Conservation (phyloP, 2,797 vertebrate species). For the Coendou prehensilis region DNA sequence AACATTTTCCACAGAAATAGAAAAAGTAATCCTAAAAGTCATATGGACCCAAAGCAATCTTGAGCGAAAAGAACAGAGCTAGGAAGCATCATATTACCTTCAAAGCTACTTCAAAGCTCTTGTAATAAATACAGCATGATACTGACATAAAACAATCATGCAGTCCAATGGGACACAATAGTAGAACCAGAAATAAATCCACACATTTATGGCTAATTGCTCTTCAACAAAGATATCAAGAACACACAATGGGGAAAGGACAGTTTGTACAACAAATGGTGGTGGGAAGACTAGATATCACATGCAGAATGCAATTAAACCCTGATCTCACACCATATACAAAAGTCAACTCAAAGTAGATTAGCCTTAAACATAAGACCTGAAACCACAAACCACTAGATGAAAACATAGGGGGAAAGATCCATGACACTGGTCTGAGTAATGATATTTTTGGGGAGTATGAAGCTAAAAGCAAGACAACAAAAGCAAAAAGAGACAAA, state of each 20-base stretch:
- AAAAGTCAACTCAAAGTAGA: not conserved
- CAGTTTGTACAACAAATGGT: not conserved
- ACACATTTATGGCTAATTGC: not conserved
- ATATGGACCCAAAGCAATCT: not conserved
- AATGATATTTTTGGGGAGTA: not conserved
- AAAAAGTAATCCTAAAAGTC: not conserved
- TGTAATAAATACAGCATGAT: not conserved
- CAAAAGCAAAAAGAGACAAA: not conserved
- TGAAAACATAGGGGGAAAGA: not conserved
- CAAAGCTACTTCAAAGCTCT: not conserved
- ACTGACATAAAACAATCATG: not conserved
- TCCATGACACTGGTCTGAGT: not conserved
- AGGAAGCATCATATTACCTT: not conserved
- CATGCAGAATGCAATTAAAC: not conserved
- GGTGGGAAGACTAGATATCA: not conserved
- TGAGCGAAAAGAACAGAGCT: not conserved
- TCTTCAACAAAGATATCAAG: not conserved
- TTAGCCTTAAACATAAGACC: not conserved
- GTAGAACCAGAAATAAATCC: not conserved
- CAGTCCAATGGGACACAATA: not conserved
- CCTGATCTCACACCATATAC: not conserved
- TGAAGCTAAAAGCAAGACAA: not conserved
- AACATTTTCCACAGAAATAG: conserved; percentile 10
- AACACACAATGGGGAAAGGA: not conserved
- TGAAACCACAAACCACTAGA: not conserved